Percentiles rank a stretch among this genome's conserved stretches.
Evolutionary conservation across 2,113 vertebrate species (phyloP).

Genomic region (Cinclus cinclus): DNA sequence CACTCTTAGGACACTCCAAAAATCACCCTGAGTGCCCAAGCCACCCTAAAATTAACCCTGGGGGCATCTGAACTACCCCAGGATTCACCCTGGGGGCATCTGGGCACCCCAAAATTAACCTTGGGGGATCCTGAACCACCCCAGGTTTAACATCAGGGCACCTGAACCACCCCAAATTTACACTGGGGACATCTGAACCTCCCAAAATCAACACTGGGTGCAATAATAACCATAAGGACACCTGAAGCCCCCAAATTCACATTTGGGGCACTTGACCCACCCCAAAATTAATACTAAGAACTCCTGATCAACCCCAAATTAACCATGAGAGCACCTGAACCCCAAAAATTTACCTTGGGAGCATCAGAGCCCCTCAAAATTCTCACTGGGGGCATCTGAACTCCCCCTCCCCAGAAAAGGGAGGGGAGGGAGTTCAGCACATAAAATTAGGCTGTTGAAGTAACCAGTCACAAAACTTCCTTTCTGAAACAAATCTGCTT

Average conservation of each 20-base stretch:
- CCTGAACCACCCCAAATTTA: background rate
- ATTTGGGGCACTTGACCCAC: background rate
- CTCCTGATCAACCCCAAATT: background rate
- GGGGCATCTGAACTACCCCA: rapidly evolving
- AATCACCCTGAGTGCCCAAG: background rate
- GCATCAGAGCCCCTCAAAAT: background rate
- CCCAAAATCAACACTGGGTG: background rate
- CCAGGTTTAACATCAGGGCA: background rate
- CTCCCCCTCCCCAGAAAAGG: background rate
- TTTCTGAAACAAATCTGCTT: background rate
- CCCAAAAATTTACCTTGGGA: too few species aligned
- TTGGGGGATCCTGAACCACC: background rate
- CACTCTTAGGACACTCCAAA: background rate
- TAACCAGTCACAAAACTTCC: background rate
- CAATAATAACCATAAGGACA: background rate
- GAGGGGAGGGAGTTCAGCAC: background rate
- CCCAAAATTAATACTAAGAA: background rate
- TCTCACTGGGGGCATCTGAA: background rate
- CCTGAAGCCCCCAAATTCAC: background rate
- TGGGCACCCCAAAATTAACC: too few species aligned
- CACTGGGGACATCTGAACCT: background rate
- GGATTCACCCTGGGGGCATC: rapidly evolving
- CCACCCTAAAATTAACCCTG: too few species aligned
- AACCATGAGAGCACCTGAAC: too few species aligned
- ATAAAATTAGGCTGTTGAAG: background rate